Conservation (phyloP, 2,888 invertebrate genomes). For the Odontomyia ornata region DNA sequence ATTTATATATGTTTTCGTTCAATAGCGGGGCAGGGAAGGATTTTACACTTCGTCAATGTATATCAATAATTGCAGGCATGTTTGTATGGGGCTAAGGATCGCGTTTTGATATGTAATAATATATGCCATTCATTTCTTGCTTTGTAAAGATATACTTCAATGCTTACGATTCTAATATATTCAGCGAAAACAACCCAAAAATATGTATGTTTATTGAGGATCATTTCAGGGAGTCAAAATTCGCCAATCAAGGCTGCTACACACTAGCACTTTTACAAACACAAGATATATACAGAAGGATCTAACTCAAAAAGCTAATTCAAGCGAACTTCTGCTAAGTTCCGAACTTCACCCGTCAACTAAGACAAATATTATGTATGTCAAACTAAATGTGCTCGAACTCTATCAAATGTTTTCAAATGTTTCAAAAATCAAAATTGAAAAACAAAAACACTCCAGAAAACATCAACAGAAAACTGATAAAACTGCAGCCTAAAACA, state of each 20-base stretch:
- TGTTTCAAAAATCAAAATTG: conserved; percentile 15
- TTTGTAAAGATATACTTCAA: conserved; percentile 52
- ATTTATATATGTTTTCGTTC: conserved; percentile 22
- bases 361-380: neutral
- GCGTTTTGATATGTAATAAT: conserved; percentile 46
- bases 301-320: conserved; percentile 30
- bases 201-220: conserved; percentile 23
- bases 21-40: conserved; percentile 27
- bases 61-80: conserved; percentile 27
- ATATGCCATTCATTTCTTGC: conserved; percentile 59
- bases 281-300: conserved; percentile 33
- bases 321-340: conserved; percentile 29
- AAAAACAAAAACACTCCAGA: conserved; percentile 19
- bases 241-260: conserved; percentile 29
- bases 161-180: conserved; percentile 23
- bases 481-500: conserved; percentile 32
- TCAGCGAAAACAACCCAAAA: conserved; percentile 44
- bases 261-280: conserved; percentile 37
- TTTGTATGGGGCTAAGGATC: conserved; percentile 24
- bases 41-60: conserved; percentile 1
- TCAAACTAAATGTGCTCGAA: conserved; percentile 30
- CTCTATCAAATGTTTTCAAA: conserved; percentile 27
- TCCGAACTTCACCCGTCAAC: conserved; percentile 27
- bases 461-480: conserved; percentile 7
- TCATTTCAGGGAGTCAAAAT: neutral